A percentile compares a stretch with the other conserved stretches of the same genome.
Evolutionary conservation across 1,140 invertebrate genomes (phyloP).

Genomic region (Neotoxoptera formosana): DNA sequence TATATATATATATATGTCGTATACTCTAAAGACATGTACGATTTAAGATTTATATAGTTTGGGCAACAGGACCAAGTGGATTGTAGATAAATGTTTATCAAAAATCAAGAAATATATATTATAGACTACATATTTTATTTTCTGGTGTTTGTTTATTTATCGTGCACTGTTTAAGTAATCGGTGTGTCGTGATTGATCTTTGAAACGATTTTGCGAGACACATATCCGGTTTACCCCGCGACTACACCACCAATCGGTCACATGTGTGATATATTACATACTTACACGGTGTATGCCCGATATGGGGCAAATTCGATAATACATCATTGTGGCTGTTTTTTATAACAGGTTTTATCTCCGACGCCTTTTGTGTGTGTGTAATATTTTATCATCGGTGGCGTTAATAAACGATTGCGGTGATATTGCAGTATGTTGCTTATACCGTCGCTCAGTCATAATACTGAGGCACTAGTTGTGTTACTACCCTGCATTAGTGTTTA

Average conservation of each 20-base stretch:
- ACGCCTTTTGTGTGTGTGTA: not conserved
- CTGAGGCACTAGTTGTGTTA: not conserved
- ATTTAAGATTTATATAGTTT: slow-evolving; percentile 27
- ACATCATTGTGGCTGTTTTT: not conserved
- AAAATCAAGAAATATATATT: slow-evolving; percentile 43
- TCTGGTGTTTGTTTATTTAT: not conserved
- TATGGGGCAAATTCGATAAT: not conserved
- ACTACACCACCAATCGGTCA: not conserved
- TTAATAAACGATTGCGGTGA: not conserved
- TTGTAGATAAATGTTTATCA: slow-evolving; percentile 32
- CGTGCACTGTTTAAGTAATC: not conserved
- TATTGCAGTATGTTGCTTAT: not conserved
- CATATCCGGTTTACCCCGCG: not conserved
- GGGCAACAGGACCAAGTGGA: slow-evolving; percentile 37
- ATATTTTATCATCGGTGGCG: not conserved
- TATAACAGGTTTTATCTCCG: not conserved
- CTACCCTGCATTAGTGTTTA: too few relatives aligned
- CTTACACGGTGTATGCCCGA: not conserved
- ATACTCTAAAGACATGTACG: not conserved
- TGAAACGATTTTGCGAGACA: not conserved
- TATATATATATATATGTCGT: not conserved
- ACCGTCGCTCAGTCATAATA: not conserved
- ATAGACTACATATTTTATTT: slow-evolving; percentile 18
- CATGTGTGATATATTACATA: not conserved
- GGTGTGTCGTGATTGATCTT: not conserved